Evolutionary conservation across 1,140 invertebrate species (phyloP), one percentile per base, ranked within the genome.

Genomic region (Drosophila dunni): DNA sequence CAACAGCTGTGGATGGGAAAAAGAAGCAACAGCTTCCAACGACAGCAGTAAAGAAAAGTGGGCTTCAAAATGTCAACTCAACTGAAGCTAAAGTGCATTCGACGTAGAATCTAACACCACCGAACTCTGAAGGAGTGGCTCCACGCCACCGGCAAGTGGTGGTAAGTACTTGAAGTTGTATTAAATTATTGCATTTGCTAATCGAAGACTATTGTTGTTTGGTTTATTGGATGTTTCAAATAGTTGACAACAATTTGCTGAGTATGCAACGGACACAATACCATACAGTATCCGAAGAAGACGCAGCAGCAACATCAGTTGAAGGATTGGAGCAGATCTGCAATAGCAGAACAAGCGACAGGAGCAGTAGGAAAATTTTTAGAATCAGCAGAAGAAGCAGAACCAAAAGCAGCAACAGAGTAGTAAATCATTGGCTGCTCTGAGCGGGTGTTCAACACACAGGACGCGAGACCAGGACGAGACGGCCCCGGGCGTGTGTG

Each of bases 401-500:
- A 2, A 38, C 42, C 11, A 65, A 20, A n/a, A 53, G 11, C 48
- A 68, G 56, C 13, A 53, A 4, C 48, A 34, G 61, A 64, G 56
- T 63, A 51, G 54, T 44, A 50, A 29, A 79, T 54, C 58, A 62
- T 24, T 70, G 67, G 61, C 68, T 71, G 61, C 73, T 71, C 36
- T 74, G 62, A 78, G 70, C 60, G 75, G 48, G 73, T 51, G 54
- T 42, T 53, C 61, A 42, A 53, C 60, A 53, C 60, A 60, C 8
- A 72, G 69, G 69, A 73, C 62, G 74, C 62, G 50, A 63, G 75
- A 70, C 74, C 75, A 84, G 53, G 73, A 75, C 73, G 84, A 89
- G 83, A 79, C 79, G 82, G 83, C 83, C 83, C 65, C 72, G 72
- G 74, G 77, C 80, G 77, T 89, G 84, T 88, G 84, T 79, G 54